Evolutionary conservation across 2,797 vertebrate genomes (phyloP).

Genomic region (Notolabrus celidotus): DNA sequence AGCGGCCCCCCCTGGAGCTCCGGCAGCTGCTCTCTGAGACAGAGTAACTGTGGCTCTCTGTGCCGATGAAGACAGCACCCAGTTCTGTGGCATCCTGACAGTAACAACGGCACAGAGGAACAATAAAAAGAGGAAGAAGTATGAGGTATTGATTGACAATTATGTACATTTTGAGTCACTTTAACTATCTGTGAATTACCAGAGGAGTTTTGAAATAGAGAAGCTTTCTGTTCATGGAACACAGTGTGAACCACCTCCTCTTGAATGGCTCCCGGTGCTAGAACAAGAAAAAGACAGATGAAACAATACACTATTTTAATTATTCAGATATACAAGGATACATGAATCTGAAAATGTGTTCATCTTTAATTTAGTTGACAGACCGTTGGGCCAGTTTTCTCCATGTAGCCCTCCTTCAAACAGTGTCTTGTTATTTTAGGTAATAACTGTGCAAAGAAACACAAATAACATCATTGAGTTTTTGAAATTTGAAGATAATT

Average conservation of each 20-base stretch:
- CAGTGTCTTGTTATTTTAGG: conserved; percentile 87
- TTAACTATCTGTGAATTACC: conserved; percentile 77
- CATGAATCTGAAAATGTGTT: conserved; percentile 23
- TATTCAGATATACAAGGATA: conserved; percentile 30
- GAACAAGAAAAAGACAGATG: conserved; percentile 38
- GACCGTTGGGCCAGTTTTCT: conserved; percentile 94
- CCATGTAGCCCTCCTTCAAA: conserved; percentile 92
- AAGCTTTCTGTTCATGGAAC: conserved; percentile 87
- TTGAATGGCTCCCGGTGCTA: conserved; percentile 92
- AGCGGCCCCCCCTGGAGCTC: conserved; percentile 77
- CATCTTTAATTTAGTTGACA: conserved; percentile 16
- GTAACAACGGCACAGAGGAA: background rate
- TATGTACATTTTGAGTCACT: no score
- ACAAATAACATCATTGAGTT: background rate
- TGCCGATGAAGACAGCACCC: conserved; percentile 89
- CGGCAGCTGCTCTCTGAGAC: conserved; percentile 79
- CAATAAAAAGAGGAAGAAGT: no score
- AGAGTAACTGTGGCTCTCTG: conserved; percentile 84
- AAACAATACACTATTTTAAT: background rate
- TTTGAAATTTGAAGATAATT: background rate
- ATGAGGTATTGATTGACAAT: no score
- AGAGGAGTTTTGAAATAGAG: conserved; percentile 92
- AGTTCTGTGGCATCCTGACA: conserved; percentile 89
- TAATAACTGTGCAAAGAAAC: conserved; percentile 82
- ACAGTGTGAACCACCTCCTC: conserved; percentile 92